phyloP scores from a whole-genome alignment of 2,113 vertebrate species.

The Xenopus borealis region DNA sequence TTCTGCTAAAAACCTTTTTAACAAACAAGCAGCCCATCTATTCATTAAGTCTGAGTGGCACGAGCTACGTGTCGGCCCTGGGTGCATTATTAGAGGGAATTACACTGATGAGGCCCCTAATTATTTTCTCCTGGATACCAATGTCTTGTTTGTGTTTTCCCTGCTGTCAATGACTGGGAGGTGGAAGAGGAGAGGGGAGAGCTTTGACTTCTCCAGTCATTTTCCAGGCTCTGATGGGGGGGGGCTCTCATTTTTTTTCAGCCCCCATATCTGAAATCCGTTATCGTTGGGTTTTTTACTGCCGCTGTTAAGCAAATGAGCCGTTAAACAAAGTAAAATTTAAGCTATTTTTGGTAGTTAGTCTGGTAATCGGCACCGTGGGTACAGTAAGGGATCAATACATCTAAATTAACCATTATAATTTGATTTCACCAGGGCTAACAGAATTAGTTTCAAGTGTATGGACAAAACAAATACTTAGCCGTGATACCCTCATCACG shows the following conservation, averaged over 20 bases:
- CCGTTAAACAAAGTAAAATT: neutral
- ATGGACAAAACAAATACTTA: no score
- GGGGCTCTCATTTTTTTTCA: neutral
- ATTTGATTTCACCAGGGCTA: no score
- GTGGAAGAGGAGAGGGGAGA: neutral
- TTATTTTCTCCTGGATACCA: conserved; percentile 87
- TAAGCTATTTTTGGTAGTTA: no score
- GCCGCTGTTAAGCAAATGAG: neutral
- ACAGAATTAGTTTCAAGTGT: no score
- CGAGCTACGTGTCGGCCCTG: conserved; percentile 85
- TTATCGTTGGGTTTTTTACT: conserved; percentile 11
- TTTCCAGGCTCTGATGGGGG: neutral
- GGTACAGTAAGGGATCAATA: no score
- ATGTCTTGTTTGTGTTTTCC: conserved; percentile 61
- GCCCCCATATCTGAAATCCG: neutral
- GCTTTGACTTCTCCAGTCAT: conserved; percentile 13
- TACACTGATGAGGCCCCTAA: conserved; percentile 86
- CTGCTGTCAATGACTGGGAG: neutral
- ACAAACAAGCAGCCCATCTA: conserved; percentile 86
- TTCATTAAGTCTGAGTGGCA: conserved; percentile 90
- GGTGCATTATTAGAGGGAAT: conserved; percentile 90
- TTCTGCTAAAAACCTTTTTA: conserved; percentile 88
- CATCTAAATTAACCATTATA: no score
- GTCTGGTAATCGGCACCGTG: no score
- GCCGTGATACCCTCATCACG: no score